These are phyloP conservation scores for Eristalis arbustorum DNA, from an alignment of 2,888 invertebrate genomes.

Conservation along the genomic window DNA sequence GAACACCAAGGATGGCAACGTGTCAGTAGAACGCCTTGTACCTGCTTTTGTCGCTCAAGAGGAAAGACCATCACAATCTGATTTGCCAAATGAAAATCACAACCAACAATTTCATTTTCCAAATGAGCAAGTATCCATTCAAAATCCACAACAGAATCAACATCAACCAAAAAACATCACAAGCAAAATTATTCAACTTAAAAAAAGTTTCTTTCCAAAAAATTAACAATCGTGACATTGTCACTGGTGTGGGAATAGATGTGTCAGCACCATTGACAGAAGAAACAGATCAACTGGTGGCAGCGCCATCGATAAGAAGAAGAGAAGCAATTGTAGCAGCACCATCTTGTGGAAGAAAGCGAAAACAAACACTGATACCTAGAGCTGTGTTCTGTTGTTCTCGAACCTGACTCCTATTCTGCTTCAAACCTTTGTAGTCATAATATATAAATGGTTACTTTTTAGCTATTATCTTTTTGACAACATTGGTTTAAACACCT, in stretches of 20 bases:
- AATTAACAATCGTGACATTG: no score
- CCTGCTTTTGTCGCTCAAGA: not conserved
- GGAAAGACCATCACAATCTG: not conserved
- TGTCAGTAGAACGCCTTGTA: constrained; percentile 1
- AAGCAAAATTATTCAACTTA: no score
- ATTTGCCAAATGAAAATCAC: not conserved
- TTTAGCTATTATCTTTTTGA: no score
- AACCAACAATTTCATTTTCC: not conserved
- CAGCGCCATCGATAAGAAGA: not conserved
- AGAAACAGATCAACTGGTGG: not conserved
- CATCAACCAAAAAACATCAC: no score
- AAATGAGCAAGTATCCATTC: no score
- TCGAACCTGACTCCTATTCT: not conserved
- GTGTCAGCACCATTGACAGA: not conserved
- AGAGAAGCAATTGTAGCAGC: not conserved
- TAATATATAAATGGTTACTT: not conserved
- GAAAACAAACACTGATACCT: not conserved
- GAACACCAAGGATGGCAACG: constrained; percentile 13
- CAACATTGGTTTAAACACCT: no score
- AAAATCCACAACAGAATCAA: no score
- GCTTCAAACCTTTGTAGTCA: not conserved
- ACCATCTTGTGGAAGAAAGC: not conserved
- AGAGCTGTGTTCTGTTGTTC: not conserved
- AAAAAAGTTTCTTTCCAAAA: no score
- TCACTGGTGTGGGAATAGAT: no score